phyloP scores from a whole-genome alignment of 2,113 vertebrate genomes.

The Larimichthys polyactis region DNA sequence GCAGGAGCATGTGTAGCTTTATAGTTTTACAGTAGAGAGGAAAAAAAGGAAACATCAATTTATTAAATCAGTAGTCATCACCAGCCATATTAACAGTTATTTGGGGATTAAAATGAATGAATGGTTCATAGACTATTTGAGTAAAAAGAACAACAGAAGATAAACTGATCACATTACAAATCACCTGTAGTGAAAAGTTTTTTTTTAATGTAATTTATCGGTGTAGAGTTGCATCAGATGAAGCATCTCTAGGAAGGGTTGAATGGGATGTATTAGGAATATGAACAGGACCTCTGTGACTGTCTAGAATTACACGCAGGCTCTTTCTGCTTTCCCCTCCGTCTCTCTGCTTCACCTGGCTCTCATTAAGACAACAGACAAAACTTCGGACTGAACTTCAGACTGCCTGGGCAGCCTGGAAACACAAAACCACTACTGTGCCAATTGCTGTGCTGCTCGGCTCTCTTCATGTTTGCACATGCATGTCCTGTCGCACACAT shows the following conservation, averaged over 20 bases:
- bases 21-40: neutral
- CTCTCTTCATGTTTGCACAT: constrained; percentile 43
- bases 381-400: constrained; percentile 50
- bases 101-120: neutral
- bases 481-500: constrained; percentile 18
- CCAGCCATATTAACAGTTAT: neutral
- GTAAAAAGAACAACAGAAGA: neutral
- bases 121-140: too few relatives aligned
- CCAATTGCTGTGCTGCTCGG: constrained; percentile 19
- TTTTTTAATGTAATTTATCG: neutral
- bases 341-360: constrained; percentile 64
- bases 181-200: neutral
- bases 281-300: constrained; percentile 61
- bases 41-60: too few relatives aligned
- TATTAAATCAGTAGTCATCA: neutral
- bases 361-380: constrained; percentile 70
- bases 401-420: constrained; percentile 58
- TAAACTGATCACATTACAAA: neutral
- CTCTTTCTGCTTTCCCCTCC: constrained; percentile 28
- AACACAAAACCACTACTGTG: constrained; percentile 61
- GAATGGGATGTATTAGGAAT: constrained; percentile 19
- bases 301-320: constrained; percentile 47
- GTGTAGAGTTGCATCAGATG: neutral
- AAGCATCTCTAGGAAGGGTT: neutral
- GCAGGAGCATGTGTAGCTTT: too few relatives aligned